A percentile compares a stretch with the other conserved stretches of the same genome.
Conservation (phyloP, 2,113 vertebrate genomes). For the Dasyornis broadbenti region DNA sequence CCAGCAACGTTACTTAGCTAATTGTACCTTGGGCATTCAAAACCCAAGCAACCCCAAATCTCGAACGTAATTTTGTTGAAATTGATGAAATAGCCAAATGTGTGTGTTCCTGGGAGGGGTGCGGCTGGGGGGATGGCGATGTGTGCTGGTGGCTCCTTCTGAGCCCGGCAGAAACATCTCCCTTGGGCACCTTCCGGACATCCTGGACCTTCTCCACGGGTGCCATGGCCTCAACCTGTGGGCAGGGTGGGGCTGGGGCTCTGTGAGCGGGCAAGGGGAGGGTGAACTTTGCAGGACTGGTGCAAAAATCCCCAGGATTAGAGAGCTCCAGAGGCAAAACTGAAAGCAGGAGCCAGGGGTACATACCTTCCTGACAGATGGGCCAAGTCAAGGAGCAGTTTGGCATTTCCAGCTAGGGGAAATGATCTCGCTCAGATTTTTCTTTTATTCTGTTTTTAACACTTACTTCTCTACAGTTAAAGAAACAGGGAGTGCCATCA, state of each 20-base stretch:
- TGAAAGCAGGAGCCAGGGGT: not conserved
- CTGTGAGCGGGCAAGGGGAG: not conserved
- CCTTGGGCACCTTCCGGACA: not conserved
- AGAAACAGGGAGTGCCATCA: not conserved
- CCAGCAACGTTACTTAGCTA: not conserved
- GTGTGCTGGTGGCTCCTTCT: not conserved
- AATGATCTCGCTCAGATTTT: not conserved
- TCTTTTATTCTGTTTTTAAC: not conserved
- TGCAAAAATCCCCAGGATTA: not conserved
- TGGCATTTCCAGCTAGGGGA: not conserved
- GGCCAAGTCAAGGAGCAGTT: not conserved
- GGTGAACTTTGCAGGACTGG: not conserved
- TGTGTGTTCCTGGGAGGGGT: not conserved
- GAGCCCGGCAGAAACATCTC: not conserved
- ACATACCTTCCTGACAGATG: not conserved
- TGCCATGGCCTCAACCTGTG: not conserved
- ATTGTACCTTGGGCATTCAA: slow-evolving; percentile 5
- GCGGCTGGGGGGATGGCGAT: rapidly evolving
- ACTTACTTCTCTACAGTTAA: not conserved
- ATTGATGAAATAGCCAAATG: not conserved
- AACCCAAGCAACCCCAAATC: not conserved
- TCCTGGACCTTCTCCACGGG: not conserved
- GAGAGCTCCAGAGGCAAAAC: not conserved
- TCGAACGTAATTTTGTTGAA: not conserved
- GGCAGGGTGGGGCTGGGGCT: not conserved